Base-by-base conservation (phyloP, 2,797 vertebrate genomes). In the Buceros bicornis region DNA sequence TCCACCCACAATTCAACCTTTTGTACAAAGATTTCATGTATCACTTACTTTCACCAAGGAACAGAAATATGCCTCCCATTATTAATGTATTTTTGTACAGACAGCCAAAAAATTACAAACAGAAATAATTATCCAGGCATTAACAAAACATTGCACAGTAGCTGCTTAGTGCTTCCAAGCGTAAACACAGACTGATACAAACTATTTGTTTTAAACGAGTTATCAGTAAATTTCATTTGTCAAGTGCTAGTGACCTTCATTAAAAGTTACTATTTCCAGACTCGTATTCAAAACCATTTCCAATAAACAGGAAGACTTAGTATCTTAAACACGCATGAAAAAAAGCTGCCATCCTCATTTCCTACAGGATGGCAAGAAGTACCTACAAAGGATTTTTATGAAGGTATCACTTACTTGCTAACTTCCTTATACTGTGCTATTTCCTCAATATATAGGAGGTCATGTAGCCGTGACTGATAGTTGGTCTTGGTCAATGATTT, bases 361-460 rank as follows among this genome's bases (percentile, higher is more conserved):
- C 69, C 37, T 40, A 66, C 1, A 57, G n/a, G 35, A 56, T 54
- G 87, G 25, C 19, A 73, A 81, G 61, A 74, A 80, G 57, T 43
- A 72, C 2, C 7, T 8, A 89, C 57, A 22, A 47, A n/a, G 50
- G 51, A 47, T 50, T 66, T 88, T 88, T 58, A 72, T 26, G 86
- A 74, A 91, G n/a, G 65, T 22, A 53, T 56, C 87, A 99, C 99
- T 99, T 98, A 99, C 99, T 99, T 99, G 99, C 99, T 99, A 95
- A 99, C 99, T 99, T 99, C 99, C 97, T 99, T 99, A 95, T 99
- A 99, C 96, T 99, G 99, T 81, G 99, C 99, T 96, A 99, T 99
- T 98, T 99, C 99, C 97, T 99, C 99, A 50, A 99, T 99, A 93
- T 99, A 99, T 88, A 99, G 99, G 97, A 99, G 98, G 97, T 99